phyloP scores from a whole-genome alignment of 1,140 invertebrate genomes.

The Gonatopus flavifemur region DNA sequence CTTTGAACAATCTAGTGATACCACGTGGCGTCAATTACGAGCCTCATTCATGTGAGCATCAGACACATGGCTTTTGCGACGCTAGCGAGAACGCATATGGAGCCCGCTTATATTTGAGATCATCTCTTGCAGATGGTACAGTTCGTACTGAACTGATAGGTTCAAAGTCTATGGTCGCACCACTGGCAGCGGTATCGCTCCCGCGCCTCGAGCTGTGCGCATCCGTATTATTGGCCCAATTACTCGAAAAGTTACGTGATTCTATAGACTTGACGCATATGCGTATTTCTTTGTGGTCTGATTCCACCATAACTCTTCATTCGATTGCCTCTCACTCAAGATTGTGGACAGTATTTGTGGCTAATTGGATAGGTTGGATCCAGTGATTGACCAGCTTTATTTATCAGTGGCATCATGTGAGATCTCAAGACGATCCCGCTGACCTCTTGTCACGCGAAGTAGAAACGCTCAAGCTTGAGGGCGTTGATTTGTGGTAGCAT shows the following conservation, averaged over 20 bases:
- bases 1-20: neutral
- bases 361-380: neutral
- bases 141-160: conserved; percentile 22
- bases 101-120: conserved; percentile 18
- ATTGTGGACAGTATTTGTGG: neutral
- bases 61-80: conserved; percentile 26
- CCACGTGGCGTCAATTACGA: neutral
- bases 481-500: neutral
- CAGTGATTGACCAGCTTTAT: neutral
- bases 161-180: conserved; percentile 26
- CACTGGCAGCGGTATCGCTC: conserved; percentile 25
- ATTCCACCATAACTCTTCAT: neutral
- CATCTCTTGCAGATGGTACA: neutral
- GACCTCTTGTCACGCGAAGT: neutral
- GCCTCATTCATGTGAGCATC: rapidly evolving
- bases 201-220: conserved; percentile 32
- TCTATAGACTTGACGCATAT: neutral
- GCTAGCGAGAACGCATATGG: conserved; percentile 22
- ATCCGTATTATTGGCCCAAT: conserved; percentile 30
- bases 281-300: neutral
- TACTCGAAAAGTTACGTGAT: conserved; percentile 14
- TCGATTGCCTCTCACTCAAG: neutral
- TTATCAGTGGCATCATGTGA: neutral
- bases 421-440: neutral
- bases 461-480: neutral